Evolutionary conservation across 2,797 vertebrate genomes (phyloP).

Genomic region (Myotis daubentonii): DNA sequence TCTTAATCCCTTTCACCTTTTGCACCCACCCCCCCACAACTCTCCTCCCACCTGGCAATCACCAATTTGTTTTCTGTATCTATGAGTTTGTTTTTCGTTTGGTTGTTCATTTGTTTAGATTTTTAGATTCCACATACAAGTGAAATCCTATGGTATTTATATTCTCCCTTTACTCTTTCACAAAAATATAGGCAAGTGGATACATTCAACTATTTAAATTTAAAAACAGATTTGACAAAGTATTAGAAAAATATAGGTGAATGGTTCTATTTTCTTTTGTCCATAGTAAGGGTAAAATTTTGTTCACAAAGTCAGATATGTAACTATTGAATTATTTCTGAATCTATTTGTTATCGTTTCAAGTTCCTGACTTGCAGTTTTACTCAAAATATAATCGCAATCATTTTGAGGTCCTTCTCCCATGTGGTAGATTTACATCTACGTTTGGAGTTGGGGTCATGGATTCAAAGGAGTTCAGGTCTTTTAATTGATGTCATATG

Average conservation of each 20-base stretch:
- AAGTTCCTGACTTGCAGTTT: not conserved
- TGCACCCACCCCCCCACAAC: not conserved
- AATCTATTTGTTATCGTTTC: not conserved
- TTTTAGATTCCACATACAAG: not conserved
- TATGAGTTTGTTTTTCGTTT: not conserved
- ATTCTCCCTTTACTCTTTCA: not conserved
- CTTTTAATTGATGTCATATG: not conserved
- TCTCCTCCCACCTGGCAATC: not conserved
- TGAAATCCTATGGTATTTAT: not conserved
- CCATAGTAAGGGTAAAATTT: not conserved
- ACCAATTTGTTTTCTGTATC: not conserved
- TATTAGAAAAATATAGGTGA: not conserved
- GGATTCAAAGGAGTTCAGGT: not conserved
- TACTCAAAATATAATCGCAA: not conserved
- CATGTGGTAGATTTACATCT: not conserved
- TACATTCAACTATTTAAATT: not conserved
- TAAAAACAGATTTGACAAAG: not conserved
- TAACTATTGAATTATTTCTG: not conserved
- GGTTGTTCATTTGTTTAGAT: not conserved
- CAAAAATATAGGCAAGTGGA: not conserved
- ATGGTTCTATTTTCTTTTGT: not conserved
- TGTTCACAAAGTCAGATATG: not conserved
- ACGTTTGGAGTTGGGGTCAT: not conserved
- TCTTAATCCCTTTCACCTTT: not conserved
- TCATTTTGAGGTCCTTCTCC: not conserved